A percentile compares a stretch with the other conserved stretches of the same genome.
Evolutionary conservation across 2,113 vertebrate species (phyloP).

Genomic region (Tyrannus savana): DNA sequence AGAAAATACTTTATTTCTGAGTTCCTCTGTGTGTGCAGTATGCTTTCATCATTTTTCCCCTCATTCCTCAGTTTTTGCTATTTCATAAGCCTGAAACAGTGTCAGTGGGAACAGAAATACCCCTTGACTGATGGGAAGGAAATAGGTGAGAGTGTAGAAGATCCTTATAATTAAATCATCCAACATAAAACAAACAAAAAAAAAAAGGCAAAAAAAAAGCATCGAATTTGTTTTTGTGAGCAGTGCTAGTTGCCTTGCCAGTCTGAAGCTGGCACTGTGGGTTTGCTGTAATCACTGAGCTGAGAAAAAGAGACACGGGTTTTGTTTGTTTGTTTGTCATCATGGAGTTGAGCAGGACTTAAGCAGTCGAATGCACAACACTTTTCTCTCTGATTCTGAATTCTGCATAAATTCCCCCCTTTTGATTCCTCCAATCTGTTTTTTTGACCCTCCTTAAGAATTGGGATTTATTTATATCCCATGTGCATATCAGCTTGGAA

Average conservation of each 20-base stretch:
- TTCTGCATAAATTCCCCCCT: slow-evolving; percentile 20
- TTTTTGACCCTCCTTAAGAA: slow-evolving; percentile 58
- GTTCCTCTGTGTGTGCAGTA: slow-evolving; percentile 26
- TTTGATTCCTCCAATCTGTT: slow-evolving; percentile 57
- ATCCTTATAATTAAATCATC: neutral
- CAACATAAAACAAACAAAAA: neutral
- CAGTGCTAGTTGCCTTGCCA: slow-evolving; percentile 78
- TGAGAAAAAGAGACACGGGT: slow-evolving; percentile 62
- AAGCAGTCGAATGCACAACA: slow-evolving; percentile 29
- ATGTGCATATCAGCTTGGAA: slow-evolving; percentile 48
- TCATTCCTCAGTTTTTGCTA: neutral
- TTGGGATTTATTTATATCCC: slow-evolving; percentile 42
- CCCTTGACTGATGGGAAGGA: neutral
- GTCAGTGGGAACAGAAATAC: neutral
- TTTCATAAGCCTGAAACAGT: neutral
- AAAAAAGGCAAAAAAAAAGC: neutral
- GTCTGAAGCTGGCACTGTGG: slow-evolving; percentile 85
- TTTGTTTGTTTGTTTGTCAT: slow-evolving; percentile 75
- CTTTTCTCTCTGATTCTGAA: slow-evolving; percentile 40
- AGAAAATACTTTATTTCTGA: slow-evolving; percentile 15
- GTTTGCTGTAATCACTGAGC: slow-evolving; percentile 77
- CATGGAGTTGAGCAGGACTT: slow-evolving; percentile 60
- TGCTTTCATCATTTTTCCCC: neutral
- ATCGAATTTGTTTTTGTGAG: slow-evolving; percentile 49
- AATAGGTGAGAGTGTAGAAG: neutral